A percentile compares a stretch with the other conserved stretches of the same genome.
phyloP scores from a whole-genome alignment of 1,140 invertebrate genomes.

The Elysia chlorotica region DNA sequence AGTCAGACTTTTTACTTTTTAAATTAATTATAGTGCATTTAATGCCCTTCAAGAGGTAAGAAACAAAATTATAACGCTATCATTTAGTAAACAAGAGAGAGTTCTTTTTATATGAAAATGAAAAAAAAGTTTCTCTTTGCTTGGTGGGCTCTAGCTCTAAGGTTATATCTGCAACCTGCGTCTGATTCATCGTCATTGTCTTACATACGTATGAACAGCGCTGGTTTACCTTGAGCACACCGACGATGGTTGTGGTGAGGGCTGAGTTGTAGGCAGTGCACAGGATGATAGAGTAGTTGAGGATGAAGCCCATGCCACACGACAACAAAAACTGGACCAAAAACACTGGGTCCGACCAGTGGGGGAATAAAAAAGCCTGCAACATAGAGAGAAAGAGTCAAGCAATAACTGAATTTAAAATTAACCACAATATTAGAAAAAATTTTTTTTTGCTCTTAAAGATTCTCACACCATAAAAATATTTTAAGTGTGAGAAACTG shows the following conservation, averaged over 20 bases:
- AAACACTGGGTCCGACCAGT: constrained; percentile 81
- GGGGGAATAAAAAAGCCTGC: constrained; percentile 69
- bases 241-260: constrained; percentile 97
- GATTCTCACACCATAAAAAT: background rate
- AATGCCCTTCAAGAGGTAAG: too few relatives aligned
- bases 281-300: constrained; percentile 93
- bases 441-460: background rate
- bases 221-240: constrained; percentile 69
- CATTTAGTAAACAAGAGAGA: too few relatives aligned
- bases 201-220: too few relatives aligned
- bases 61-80: too few relatives aligned
- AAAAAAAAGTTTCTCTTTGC: too few relatives aligned
- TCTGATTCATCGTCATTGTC: too few relatives aligned
- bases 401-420: too few relatives aligned
- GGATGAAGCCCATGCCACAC: constrained; percentile 94
- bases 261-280: constrained; percentile 97
- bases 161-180: too few relatives aligned
- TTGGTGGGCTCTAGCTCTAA: too few relatives aligned
- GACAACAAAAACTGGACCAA: constrained; percentile 84
- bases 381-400: constrained; percentile 28
- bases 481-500: background rate
- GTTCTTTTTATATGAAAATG: too few relatives aligned
- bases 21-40: too few relatives aligned
- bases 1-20: too few relatives aligned
- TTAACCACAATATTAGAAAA: background rate